These are phyloP conservation scores for Xestobium rufovillosum DNA, from an alignment of 2,888 invertebrate species.

Conservation along the genomic window DNA sequence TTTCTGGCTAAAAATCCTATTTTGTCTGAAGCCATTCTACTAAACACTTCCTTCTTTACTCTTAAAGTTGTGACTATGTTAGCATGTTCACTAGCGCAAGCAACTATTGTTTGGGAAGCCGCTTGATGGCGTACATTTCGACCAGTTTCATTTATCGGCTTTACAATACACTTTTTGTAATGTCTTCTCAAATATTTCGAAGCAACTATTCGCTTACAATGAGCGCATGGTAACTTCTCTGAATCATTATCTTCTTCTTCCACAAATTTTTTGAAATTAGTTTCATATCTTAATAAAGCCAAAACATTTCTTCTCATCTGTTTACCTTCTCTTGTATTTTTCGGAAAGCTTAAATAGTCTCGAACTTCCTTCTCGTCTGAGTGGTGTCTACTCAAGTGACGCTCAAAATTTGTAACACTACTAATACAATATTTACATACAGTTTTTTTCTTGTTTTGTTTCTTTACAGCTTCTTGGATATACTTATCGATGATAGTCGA, in stretches of 20 bases:
- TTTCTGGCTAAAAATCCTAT: too few relatives aligned
- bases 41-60: too few relatives aligned
- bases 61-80: too few relatives aligned
- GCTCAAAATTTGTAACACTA: conserved; percentile 19
- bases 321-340: conserved; percentile 13
- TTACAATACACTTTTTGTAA: conserved; percentile 16
- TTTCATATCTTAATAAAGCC: conserved; percentile 15
- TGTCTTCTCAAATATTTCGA: conserved; percentile 17
- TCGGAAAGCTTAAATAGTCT: conserved; percentile 16
- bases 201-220: conserved; percentile 16
- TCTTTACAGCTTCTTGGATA: too few relatives aligned
- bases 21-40: too few relatives aligned
- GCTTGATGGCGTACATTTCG: conserved; percentile 11
- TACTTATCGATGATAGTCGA: too few relatives aligned
- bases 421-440: conserved; percentile 17
- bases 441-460: conserved; percentile 14
- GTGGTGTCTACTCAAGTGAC: conserved; percentile 18
- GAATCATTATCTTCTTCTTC: conserved; percentile 7
- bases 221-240: conserved; percentile 17
- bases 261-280: conserved; percentile 14
- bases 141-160: conserved; percentile 14
- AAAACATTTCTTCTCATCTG: conserved; percentile 15
- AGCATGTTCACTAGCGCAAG: too few relatives aligned
- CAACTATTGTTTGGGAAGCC: too few relatives aligned
- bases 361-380: conserved; percentile 17